Base-by-base conservation (phyloP, 1,140 invertebrate species). In the Dreissena polymorpha region DNA sequence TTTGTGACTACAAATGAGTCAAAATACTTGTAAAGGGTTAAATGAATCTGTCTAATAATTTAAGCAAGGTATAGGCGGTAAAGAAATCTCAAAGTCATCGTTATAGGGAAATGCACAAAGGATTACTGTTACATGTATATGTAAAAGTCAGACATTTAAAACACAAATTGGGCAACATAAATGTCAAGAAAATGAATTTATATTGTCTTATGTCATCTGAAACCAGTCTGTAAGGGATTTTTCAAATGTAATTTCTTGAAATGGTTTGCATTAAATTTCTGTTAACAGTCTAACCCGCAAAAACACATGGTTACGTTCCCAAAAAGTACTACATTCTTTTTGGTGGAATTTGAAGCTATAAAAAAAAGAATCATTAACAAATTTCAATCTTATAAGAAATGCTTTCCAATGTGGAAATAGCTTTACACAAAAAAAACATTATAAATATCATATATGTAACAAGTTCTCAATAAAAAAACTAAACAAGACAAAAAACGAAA, bases 381-480 rank as follows among this genome's bases (percentile, higher is more conserved):
- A 5, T 5, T 68, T 68, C 0, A 21, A 70, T 16, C 25, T 70
- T 39, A 39, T 49, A 3, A 70, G 39, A 25, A 70, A 70, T 74
- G 25, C n/a, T 53, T 57, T 60, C n/a, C 18, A 10, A 2, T 14
- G 0, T 29, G 25, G 25, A 27, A 60, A 29, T 60, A 23, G 63
- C 39, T 74, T 10, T 74, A 60, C 57, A 51, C 21, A 16, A 63
- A 25, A 57, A 63, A 63, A n/a, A 63, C 18, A 63, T 63, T 63
- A n/a, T 63, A n/a, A 63, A 63, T 23, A 63, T 63, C 57, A 63
- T n/a, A 18, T 63, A 63, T 18, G 6, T 63, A 63, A 63, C 57
- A 63, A 63, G 23, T n/a, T 63, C 23, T 23, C 23, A 63, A 63
- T 63, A 63, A n/a, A 23, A 57, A 23, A 63, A 23, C 57, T 76